Base-by-base conservation (phyloP, 2,797 vertebrate species). In the Spondyliosoma cantharus region DNA sequence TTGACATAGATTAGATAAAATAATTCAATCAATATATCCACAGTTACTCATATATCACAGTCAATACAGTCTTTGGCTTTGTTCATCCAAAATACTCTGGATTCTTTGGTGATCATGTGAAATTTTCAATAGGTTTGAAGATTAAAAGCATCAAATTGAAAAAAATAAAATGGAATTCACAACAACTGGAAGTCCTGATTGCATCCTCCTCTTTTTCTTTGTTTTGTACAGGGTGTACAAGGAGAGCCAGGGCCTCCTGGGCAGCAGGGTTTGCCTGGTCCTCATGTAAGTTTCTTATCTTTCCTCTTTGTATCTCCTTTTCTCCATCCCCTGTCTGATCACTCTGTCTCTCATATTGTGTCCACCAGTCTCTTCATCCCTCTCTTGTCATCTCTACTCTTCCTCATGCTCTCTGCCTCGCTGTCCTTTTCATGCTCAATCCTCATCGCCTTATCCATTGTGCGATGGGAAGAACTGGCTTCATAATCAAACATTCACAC, bases 181-280 rank as follows among this genome's bases (percentile, higher is more conserved):
- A 19, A 19, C 3, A 1, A 14, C 19, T 32, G 12, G 19, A 65
- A 53, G 67, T 69, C 54, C 69, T 42, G 65, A 81, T 60, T 27
- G 1, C 22, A 27, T n/a, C 12, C 4, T 52, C 56, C 59, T 74
- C 22, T 86, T 52, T 62, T 62, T 68, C 9, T 82, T 80, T 88
- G 56, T 85, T 27, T 5, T 73, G 11, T 25, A 76, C 86, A 99
- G 97, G 97, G 97, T 89, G 95, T 96, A 81, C 96, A 97, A 95
- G 97, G 97, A 89, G 97, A 99, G 82, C 90, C 96, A 56, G 97
- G 97, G 46, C 96, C 97, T 77, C 94, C 93, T 83, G 97, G 97
- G 59, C 97, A 99, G 73, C 97, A 99, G 94, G 97, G 97, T 86
- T 93, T 96, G 71, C 95, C 97, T 84, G 97, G 97, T 80, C 90